Base-by-base conservation (phyloP, 2,888 invertebrate species). In the Noctua fimbriata region DNA sequence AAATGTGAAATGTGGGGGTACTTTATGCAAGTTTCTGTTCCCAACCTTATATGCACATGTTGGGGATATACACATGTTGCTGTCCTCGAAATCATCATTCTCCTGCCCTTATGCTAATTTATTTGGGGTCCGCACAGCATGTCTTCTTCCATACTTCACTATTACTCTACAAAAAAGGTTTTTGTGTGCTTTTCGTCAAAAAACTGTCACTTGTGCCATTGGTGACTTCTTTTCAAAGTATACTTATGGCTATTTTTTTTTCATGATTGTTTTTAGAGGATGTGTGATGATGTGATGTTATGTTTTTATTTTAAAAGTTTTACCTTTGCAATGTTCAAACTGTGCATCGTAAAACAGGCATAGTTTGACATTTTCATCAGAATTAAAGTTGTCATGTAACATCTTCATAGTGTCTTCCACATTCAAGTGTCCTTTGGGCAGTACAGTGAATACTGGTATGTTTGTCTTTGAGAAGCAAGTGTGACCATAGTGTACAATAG, bases 401-500 rank as follows among this genome's bases (percentile, higher is more conserved):
- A 81, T 32, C 24, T 86, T 91, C 65, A 93, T 89, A 18, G 87
- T 85, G n/a, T 89, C 84, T 1, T 95, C 92, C 10, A 97, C 76
- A 91, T 98, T 96, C 18, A 99, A 90, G 0, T 95, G 87, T 60
- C 94, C 93, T 91, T 98, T 98, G 24, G 98, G 98, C 84, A 98
- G 97, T 60, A 99, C 97, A 86, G 98, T 98, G 74, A 98, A 97
- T 9, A 98, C 98, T 0, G 99, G 98, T 76, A 99, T 97, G 74
- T 98, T 97, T 49, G 97, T 97, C 24, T 98, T 98, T 52, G 98
- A 98, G 86, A 99, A 98, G 94, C 99, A 99, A 0, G 98, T 98
- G 91, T 98, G 98, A 0, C 99, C 99, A 95, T 98, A 99, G 94
- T 99, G 99, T 76, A 99, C 97, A 4, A 99, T 96, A 52, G 98